Conservation (phyloP, 2,888 invertebrate genomes). For the Ptychoptera contaminata region DNA sequence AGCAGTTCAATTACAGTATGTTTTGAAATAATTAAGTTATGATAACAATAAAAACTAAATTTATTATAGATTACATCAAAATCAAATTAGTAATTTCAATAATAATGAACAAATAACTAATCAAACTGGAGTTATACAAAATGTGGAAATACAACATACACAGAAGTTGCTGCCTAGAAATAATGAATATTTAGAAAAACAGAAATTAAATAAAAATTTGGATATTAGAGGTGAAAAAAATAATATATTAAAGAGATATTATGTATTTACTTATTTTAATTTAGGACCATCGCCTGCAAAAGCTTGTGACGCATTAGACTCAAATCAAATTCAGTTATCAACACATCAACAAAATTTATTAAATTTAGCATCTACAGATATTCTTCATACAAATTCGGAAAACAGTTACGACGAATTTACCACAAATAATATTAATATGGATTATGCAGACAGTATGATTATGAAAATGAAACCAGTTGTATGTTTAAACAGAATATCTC, state of each 20-base stretch:
- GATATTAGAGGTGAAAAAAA: slow-evolving; percentile 17
- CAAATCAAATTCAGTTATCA: slow-evolving; percentile 12
- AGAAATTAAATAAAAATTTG: slow-evolving; percentile 17
- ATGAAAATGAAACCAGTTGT: no score
- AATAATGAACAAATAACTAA: background rate
- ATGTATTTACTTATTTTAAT: background rate
- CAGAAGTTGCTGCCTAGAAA: slow-evolving; percentile 18
- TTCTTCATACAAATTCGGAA: no score
- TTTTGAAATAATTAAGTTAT: background rate
- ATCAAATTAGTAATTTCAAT: no score
- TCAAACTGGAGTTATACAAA: background rate
- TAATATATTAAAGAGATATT: background rate
- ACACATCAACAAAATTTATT: no score
- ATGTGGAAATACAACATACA: slow-evolving; percentile 8
- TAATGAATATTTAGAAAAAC: slow-evolving; percentile 16
- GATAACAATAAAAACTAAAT: no score
- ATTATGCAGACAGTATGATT: no score
- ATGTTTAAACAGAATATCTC: no score
- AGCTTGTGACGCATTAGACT: slow-evolving; percentile 40
- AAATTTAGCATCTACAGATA: no score
- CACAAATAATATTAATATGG: no score
- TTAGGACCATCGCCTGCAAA: slow-evolving; percentile 44
- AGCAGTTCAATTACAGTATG: background rate
- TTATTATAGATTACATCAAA: no score
- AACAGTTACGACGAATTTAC: slow-evolving; percentile 2